Evolutionary conservation across 2,113 vertebrate genomes (phyloP).

Genomic region (Corythornis madagascariensis): DNA sequence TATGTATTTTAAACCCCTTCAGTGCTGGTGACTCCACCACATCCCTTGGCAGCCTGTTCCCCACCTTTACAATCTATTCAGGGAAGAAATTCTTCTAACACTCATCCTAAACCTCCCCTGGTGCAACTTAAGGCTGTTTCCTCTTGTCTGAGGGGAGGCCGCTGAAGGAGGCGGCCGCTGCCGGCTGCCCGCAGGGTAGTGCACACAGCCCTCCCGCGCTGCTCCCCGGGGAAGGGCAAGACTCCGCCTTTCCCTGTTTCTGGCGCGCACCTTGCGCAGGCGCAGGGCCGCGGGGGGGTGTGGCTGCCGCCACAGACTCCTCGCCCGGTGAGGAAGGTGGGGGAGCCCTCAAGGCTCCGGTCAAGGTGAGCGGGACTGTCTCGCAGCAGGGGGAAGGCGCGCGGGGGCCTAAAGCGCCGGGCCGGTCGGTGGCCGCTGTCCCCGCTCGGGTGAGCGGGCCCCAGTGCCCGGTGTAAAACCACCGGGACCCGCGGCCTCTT

Average conservation of each 20-base stretch:
- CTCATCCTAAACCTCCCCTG: background rate
- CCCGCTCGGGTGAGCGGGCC: background rate
- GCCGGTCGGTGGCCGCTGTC: too few species aligned
- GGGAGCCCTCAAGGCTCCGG: fast-evolving
- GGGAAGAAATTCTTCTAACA: background rate
- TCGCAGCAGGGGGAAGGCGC: background rate
- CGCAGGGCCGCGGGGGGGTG: background rate
- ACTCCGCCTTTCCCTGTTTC: fast-evolving
- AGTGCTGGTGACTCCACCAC: background rate
- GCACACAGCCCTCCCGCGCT: fast-evolving
- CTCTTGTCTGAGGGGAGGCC: fast-evolving
- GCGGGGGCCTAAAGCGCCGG: too few species aligned
- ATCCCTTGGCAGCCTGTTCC: background rate
- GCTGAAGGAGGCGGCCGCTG: fast-evolving
- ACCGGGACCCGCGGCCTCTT: background rate
- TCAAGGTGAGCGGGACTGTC: background rate
- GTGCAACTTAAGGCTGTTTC: background rate
- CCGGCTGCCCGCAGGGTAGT: too few species aligned
- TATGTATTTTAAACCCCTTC: background rate
- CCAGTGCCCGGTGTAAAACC: background rate
- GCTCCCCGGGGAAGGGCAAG: fast-evolving
- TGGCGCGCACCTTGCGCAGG: background rate
- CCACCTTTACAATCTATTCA: background rate
- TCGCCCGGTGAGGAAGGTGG: background rate
- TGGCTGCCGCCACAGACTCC: too few species aligned